Base-by-base conservation (phyloP, 1,140 invertebrate genomes). In the Drosophila paulistorum region DNA sequence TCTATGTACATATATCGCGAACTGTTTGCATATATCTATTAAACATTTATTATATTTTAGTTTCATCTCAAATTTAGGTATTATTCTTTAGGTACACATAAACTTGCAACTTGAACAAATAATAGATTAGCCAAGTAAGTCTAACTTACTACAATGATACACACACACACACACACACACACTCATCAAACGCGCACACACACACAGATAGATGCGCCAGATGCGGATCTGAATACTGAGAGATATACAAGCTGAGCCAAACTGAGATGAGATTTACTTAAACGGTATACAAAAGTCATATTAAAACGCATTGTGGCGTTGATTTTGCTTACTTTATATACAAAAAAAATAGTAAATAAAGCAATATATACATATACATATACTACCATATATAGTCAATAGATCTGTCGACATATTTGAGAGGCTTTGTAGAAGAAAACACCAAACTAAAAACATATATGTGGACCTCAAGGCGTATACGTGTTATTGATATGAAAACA, bases 301-400 rank as follows among this genome's bases (percentile, higher is more conserved):
- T 87, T 87, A 87, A 87, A 87, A 87, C 79, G 84, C 80, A 80
- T 87, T 87, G 83, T 87, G 63, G 77, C 79, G 68, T 70, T 87
- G 83, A 87, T 89, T 87, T 87, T 80, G 57, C 73, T 87, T 87
- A 87, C 69, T 87, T 62, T 41, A 26, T 58, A 5, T 57, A 30
- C 26, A 41, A 14, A 30, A 30, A 30, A 30, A 30, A 86, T 61
- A 55, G 37, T 72, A 81, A 78, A 76, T 64, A 65, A 81, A 68
- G 66, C 77, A 74, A 71, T 68, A 76, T 77, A 77, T 69, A 48
- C 20, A 48, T 17, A 45, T n/a, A 13, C 33, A 42, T n/a, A 14
- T 39, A 42, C 26, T 30, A 30, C 30, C 30, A 30, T 35, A 51
- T 26, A 63, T 17, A 48, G 60, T 7, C 65, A 26, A 33, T 68